Evolutionary conservation across 2,888 invertebrate genomes (phyloP), one percentile per base, ranked within the genome.

Genomic region (Diploptera punctata): DNA sequence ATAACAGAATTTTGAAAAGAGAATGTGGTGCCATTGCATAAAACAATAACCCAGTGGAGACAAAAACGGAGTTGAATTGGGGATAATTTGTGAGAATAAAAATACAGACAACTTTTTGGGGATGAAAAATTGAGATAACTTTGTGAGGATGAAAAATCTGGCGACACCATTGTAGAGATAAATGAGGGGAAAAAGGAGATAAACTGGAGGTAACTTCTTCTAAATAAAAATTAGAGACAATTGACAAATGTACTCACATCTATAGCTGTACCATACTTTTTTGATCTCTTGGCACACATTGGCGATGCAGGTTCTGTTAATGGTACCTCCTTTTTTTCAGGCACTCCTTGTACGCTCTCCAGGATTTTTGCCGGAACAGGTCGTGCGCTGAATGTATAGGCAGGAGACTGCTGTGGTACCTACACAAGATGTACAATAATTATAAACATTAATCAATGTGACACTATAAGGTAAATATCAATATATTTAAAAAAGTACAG

Each of bases 321-420:
- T 49, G 61, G 61, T 4, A 49, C 1, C 16, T n/a, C 18, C 1
- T 13, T 24, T 29, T 72, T 72, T 16, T 72, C 31, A 2, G 52
- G 43, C 18, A 68, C 10, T 13, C 72, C 72, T 13, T 61, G 61
- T 24, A 87, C 83, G 72, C 84, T 83, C 71, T 85, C 84, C 7
- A 86, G 80, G 73, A 87, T 83, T 57, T 83, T 82, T 80, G 86
- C 87, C 1, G 91, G 91, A 1, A 87, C 86, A 1, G 90, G 90
- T 0, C 86, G 85, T 1, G 91, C 92, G 79, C 68, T 38, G 79
- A 72, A 72, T 10, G 26, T 47, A 21, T 31, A 72, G 4, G 26
- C 9, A 38, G 54, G 60, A 10, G 69, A 31, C 13, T 13, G n/a
- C 19, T 21, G 4, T 2, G 57, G 3, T n/a, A 24, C 16, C 57